Conservation (phyloP, 2,888 invertebrate genomes). For the Epinotia bilunana region DNA sequence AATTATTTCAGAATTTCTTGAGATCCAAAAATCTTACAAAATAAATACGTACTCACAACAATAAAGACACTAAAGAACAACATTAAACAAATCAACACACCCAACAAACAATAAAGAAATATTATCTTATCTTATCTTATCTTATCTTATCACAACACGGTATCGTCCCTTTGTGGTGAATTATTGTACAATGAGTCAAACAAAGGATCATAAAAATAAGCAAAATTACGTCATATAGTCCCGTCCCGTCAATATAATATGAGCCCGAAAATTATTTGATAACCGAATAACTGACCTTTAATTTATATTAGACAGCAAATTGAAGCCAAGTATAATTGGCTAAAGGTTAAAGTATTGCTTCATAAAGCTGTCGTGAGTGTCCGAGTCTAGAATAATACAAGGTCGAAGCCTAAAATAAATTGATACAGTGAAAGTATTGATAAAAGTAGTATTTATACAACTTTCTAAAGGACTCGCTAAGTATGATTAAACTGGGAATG, state of each 20-base stretch:
- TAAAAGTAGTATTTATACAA: slow-evolving; percentile 5
- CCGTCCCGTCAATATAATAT: neutral
- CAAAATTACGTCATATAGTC: too few relatives aligned
- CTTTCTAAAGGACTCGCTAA: neutral
- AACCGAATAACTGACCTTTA: neutral
- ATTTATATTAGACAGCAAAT: neutral
- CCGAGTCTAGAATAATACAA: slow-evolving; percentile 23
- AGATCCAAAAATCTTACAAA: too few relatives aligned
- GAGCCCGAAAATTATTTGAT: neutral
- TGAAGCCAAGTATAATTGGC: neutral
- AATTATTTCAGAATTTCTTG: too few relatives aligned
- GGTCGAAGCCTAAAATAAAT: slow-evolving; percentile 22
- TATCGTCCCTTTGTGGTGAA: too few relatives aligned
- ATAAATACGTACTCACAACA: too few relatives aligned
- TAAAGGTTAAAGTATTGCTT: neutral
- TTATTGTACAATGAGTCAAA: neutral
- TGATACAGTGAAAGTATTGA: slow-evolving; percentile 14
- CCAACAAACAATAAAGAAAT: too few relatives aligned
- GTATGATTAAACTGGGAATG: slow-evolving; percentile 7
- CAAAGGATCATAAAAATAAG: too few relatives aligned
- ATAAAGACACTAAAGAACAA: too few relatives aligned
- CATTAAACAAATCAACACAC: too few relatives aligned
- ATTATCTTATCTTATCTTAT: too few relatives aligned
- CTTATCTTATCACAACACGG: too few relatives aligned
- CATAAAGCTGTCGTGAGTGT: slow-evolving; percentile 12